Percentiles rank a stretch among this genome's conserved stretches.
Conservation (phyloP, 2,888 invertebrate species). For the Allacma fusca region DNA sequence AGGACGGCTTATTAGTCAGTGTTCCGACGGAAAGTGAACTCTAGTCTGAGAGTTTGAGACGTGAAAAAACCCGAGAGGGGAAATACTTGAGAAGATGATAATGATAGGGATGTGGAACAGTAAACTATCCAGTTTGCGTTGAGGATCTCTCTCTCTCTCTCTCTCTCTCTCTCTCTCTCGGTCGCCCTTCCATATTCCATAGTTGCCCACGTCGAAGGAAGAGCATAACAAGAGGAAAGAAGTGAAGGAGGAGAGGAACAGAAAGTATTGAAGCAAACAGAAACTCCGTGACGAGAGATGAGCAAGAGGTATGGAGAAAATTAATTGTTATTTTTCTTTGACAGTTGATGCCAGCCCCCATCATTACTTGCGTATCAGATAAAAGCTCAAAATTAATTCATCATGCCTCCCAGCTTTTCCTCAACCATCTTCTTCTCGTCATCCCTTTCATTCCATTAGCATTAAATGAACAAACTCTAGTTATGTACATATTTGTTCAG, state of each 20-base stretch:
- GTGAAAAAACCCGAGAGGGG: background rate
- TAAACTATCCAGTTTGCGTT: constrained; percentile 8
- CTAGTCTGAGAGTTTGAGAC: background rate
- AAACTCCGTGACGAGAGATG: background rate
- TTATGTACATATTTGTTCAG: background rate
- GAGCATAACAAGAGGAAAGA: background rate
- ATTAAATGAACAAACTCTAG: background rate
- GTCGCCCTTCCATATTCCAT: no score
- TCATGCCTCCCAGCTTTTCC: constrained; percentile 45
- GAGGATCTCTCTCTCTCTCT: background rate
- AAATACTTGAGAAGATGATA: constrained; percentile 27
- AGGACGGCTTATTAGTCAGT: background rate
- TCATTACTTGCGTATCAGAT: constrained; percentile 49
- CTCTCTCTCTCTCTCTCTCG: background rate
- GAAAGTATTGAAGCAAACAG: background rate
- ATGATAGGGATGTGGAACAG: constrained; percentile 30
- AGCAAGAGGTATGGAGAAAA: constrained; percentile 41
- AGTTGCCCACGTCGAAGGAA: background rate
- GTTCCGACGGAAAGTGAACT: background rate
- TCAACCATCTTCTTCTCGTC: constrained; percentile 34
- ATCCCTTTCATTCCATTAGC: constrained; percentile 33
- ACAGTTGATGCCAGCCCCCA: constrained; percentile 49
- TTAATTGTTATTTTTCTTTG: constrained; percentile 51
- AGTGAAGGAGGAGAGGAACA: background rate
- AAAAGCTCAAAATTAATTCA: constrained; percentile 50